Evolutionary conservation across 1,140 invertebrate genomes (phyloP).

Genomic region (Solenopsis fugax): DNA sequence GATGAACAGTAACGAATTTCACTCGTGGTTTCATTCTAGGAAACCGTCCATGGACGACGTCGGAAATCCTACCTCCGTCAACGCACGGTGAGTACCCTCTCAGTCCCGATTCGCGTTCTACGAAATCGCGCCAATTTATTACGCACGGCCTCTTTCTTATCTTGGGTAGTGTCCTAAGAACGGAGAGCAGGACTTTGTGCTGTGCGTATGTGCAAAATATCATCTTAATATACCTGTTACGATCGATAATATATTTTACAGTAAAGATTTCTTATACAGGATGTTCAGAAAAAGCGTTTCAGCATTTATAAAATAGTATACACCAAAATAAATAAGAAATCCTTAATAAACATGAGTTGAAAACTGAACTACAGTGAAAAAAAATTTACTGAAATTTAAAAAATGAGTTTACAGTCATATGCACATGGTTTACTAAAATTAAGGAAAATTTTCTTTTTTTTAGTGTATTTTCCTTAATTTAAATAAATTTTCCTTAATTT

Average conservation of each 20-base stretch:
- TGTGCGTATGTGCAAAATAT: not conserved
- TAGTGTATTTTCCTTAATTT: no score
- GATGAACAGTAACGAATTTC: slow-evolving; percentile 85
- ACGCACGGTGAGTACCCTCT: slow-evolving; percentile 90
- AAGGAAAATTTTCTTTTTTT: no score
- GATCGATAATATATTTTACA: not conserved
- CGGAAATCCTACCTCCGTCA: slow-evolving; percentile 90
- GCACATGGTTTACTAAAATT: no score
- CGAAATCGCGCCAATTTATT: slow-evolving; percentile 5
- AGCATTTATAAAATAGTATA: no score
- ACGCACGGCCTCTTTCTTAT: not conserved
- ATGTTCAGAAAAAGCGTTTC: no score
- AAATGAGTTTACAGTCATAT: no score
- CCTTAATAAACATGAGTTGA: no score
- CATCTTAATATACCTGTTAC: not conserved
- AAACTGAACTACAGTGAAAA: no score
- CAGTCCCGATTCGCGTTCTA: slow-evolving; percentile 59
- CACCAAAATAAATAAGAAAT: no score
- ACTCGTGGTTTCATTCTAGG: slow-evolving; percentile 89
- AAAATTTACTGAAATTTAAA: no score
- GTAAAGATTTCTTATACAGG: not conserved
- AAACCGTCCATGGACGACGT: slow-evolving; percentile 91
- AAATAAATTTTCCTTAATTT: no score
- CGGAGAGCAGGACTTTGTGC: not conserved
- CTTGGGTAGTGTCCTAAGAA: not conserved